A percentile compares a stretch with the other conserved stretches of the same genome.
phyloP scores from a whole-genome alignment of 2,797 vertebrate species.

The Balearica regulorum region DNA sequence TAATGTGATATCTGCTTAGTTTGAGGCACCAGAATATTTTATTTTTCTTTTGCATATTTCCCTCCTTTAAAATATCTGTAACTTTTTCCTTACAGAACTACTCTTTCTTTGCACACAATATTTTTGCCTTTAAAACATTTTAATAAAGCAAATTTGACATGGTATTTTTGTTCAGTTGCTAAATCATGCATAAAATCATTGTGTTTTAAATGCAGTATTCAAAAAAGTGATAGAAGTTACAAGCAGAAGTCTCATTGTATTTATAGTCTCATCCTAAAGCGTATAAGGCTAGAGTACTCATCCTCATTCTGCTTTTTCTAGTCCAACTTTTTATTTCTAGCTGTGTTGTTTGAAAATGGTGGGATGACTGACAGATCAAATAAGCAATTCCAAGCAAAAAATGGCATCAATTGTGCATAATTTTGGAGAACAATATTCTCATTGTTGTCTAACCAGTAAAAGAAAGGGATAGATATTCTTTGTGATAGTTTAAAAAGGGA shows the following conservation, averaged over 20 bases:
- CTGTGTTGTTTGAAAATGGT: constrained; percentile 14
- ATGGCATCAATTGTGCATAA: not conserved
- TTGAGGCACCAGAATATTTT: not conserved
- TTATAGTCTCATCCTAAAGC: not conserved
- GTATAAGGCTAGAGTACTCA: not conserved
- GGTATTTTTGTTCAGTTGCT: not conserved
- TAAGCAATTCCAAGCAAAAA: constrained; percentile 20
- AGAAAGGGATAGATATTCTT: not conserved
- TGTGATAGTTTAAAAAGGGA: constrained; percentile 13
- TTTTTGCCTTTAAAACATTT: not conserved
- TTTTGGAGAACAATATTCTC: constrained; percentile 15
- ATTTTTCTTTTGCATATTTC: not conserved
- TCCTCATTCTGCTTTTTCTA: not conserved
- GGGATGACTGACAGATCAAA: constrained; percentile 22
- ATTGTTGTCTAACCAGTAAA: constrained; percentile 22
- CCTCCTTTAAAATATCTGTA: not conserved
- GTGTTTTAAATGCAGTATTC: not conserved
- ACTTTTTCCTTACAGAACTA: not conserved
- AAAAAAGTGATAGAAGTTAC: not conserved
- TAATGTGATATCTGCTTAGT: not conserved
- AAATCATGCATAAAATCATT: not conserved
- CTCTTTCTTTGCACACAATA: not conserved
- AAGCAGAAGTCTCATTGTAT: not conserved
- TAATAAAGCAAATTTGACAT: not conserved
- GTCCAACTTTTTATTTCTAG: not conserved